These are phyloP conservation scores for Osmerus mordax DNA, from an alignment of 2,113 vertebrate genomes.

Conservation along the genomic window DNA sequence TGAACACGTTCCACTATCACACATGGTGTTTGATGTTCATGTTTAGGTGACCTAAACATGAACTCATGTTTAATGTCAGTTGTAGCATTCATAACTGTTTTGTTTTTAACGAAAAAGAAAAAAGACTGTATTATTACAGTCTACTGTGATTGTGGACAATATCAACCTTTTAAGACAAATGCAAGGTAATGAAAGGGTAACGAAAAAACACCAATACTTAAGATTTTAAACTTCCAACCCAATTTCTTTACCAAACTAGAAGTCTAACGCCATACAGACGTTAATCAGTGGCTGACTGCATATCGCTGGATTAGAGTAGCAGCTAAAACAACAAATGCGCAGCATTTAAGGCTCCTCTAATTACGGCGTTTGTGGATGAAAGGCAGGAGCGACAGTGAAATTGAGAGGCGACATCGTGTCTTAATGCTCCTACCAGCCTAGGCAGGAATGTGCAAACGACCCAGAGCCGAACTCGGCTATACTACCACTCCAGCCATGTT, in stretches of 20 bases:
- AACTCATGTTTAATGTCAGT: too few relatives aligned
- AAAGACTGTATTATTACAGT: too few relatives aligned
- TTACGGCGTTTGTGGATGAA: slow-evolving; percentile 20
- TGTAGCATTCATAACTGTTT: too few relatives aligned
- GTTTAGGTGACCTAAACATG: too few relatives aligned
- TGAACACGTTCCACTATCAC: too few relatives aligned
- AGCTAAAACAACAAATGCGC: not conserved
- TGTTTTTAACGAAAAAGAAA: too few relatives aligned
- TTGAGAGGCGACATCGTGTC: not conserved
- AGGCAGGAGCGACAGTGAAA: slow-evolving; percentile 5
- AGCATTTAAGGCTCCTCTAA: not conserved
- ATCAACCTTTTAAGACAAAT: too few relatives aligned
- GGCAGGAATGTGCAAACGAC: not conserved
- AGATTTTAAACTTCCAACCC: too few relatives aligned
- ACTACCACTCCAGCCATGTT: not conserved
- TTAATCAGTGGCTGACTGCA: not conserved
- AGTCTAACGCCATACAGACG: not conserved
- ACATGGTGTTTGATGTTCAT: too few relatives aligned
- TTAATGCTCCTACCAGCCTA: not conserved
- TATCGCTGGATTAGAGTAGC: not conserved
- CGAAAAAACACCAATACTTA: not conserved
- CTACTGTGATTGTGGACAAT: too few relatives aligned
- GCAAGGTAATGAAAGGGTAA: too few relatives aligned
- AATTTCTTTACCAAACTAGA: not conserved
- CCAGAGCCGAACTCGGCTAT: slow-evolving; percentile 11